Base-by-base conservation (phyloP, 2,113 vertebrate species). In the Phalacrocorax pelagicus region DNA sequence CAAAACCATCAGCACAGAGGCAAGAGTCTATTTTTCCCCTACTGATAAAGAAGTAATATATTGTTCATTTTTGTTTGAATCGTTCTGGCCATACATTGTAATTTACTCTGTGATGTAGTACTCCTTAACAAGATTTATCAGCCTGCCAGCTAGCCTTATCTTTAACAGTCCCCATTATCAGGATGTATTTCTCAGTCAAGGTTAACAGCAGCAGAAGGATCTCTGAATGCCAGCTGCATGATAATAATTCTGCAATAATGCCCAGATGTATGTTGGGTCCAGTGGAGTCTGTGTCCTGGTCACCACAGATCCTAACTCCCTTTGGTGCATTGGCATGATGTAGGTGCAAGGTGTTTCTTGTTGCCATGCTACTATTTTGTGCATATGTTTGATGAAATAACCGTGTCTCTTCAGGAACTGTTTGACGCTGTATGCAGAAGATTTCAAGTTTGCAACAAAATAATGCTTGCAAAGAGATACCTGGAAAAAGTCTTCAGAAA, bases 161-260 rank as follows among this genome's bases (percentile, higher is more conserved):
- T 94, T 79, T 66, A 94, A 75, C 83, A 82, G 78, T 13, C 83
- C 58, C 91, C 86, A 87, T 92, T 92, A 96, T 87, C 40, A 2
- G 89, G 92, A 94, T 87, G 86, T 80, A 91, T 85, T 96, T 94
- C 92, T 92, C 84, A 92, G 94, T 94, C 96, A 94, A 95, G 89
- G 95, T 85, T 94, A 94, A 79, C 73, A 73, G 92, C 58, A 65
- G 91, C 86, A 27, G 83, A n/a, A 92, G 77, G 78, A 73, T 61
- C 77, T 91, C 78, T 5, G 1, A 62, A 95, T 5, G 4, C 40
- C 1, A 4, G 46, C 83, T 87, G 88, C 95, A 92, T 75, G 63
- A 32, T 10, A 85, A 94, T 17, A 72, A 88, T 6, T 40, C 61
- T 51, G 65, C 38, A 36, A 4, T 14, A 86, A 81, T 0, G 3